A percentile compares a stretch with the other conserved stretches of the same genome.
Conservation (phyloP, 2,797 vertebrate genomes). For the Enteromius afrohamiltoni region DNA sequence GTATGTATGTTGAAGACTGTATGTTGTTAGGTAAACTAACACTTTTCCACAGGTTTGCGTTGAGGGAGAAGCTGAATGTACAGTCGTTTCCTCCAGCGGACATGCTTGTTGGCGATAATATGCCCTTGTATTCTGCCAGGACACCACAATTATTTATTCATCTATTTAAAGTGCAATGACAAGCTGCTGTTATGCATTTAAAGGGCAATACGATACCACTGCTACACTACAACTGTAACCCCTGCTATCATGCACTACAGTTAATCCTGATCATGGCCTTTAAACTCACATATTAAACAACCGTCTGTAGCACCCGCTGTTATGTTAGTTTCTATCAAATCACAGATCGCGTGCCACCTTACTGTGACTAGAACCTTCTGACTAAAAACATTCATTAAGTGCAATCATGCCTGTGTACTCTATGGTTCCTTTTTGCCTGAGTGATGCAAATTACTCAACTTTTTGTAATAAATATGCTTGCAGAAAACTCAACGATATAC, state of each 20-base stretch:
- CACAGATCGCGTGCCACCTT: constrained; percentile 77
- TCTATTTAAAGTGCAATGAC: constrained; percentile 83
- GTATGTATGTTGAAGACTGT: constrained; percentile 64
- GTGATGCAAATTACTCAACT: constrained; percentile 90
- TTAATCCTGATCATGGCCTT: constrained; percentile 78
- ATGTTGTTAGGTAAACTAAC: constrained; percentile 80
- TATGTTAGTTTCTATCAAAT: constrained; percentile 72
- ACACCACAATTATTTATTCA: constrained; percentile 84
- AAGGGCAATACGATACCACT: constrained; percentile 80
- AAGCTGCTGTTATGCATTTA: constrained; percentile 84
- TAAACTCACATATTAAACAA: constrained; percentile 63
- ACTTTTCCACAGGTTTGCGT: constrained; percentile 80
- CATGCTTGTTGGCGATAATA: constrained; percentile 73
- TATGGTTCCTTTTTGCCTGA: constrained; percentile 91
- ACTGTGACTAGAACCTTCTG: constrained; percentile 73
- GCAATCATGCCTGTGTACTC: constrained; percentile 87
- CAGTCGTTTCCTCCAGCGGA: constrained; percentile 85
- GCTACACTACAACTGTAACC: constrained; percentile 63
- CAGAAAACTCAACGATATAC: constrained; percentile 81
- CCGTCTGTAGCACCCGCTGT: constrained; percentile 75
- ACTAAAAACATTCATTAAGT: constrained; percentile 83
- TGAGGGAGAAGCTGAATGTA: constrained; percentile 85
- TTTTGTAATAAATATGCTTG: constrained; percentile 98
- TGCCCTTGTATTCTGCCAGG: constrained; percentile 73
- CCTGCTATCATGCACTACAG: constrained; percentile 73